Evolutionary conservation across 2,113 vertebrate genomes (phyloP).

Genomic region (Procavia capensis): DNA sequence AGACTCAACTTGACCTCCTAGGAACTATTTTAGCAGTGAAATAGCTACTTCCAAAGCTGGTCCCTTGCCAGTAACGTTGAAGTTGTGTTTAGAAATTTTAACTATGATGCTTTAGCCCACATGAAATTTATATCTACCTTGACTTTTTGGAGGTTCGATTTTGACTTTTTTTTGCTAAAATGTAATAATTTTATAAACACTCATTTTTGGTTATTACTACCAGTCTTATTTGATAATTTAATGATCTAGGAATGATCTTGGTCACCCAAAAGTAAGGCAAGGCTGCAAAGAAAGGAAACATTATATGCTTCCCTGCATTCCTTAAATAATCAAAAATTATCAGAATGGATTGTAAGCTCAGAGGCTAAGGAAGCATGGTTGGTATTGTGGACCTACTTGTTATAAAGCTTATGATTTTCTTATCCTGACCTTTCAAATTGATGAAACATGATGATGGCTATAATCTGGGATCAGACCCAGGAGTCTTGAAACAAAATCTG

Average conservation of each 20-base stretch:
- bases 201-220: not conserved
- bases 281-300: not conserved
- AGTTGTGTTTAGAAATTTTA: constrained; percentile 10
- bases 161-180: not conserved
- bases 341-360: not conserved
- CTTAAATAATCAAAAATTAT: not conserved
- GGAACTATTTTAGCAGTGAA: not conserved
- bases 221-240: constrained; percentile 38
- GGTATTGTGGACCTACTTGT: not conserved
- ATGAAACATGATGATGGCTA: not conserved
- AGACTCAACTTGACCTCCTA: not conserved
- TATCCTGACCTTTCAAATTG: not conserved
- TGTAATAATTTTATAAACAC: not conserved
- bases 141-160: not conserved
- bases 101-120: not conserved
- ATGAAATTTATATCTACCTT: constrained; percentile 35
- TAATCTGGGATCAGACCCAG: not conserved
- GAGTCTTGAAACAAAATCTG: not conserved
- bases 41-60: not conserved
- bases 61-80: not conserved
- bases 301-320: not conserved
- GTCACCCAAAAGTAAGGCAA: not conserved
- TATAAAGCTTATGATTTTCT: not conserved
- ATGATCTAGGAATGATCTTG: not conserved
- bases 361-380: not conserved